These are phyloP conservation scores for Pseudomugil gertrudae DNA, from an alignment of 2,797 vertebrate genomes.

Conservation along the genomic window DNA sequence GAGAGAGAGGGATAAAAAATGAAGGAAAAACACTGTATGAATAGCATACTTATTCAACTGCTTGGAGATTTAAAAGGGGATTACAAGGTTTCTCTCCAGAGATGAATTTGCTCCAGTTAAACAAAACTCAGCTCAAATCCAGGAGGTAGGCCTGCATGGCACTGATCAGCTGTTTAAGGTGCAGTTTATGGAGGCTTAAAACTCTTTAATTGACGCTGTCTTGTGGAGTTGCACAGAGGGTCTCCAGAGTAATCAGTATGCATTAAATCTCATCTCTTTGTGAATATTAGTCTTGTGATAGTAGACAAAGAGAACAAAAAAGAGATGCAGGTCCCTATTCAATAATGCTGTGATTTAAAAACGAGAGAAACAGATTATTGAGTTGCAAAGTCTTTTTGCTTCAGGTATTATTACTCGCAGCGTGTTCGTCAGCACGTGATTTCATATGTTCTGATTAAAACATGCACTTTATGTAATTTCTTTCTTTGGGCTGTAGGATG, in stretches of 20 bases:
- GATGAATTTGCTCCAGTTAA: slow-evolving; percentile 78
- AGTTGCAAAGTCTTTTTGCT: slow-evolving; percentile 30
- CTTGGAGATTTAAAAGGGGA: slow-evolving; percentile 69
- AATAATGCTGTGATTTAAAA: slow-evolving; percentile 66
- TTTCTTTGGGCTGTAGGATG: slow-evolving; percentile 49
- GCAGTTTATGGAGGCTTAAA: slow-evolving; percentile 81
- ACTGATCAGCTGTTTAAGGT: slow-evolving; percentile 78
- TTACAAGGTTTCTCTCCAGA: slow-evolving; percentile 75
- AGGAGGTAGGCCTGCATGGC: slow-evolving; percentile 45
- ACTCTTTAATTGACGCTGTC: slow-evolving; percentile 79
- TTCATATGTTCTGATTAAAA: slow-evolving; percentile 71
- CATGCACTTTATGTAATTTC: slow-evolving; percentile 50
- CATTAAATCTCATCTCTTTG: slow-evolving; percentile 84
- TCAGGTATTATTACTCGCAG: slow-evolving; percentile 55
- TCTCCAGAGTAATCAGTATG: slow-evolving; percentile 87
- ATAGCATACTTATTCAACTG: slow-evolving; percentile 70
- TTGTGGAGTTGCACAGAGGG: slow-evolving; percentile 71
- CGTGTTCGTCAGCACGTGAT: slow-evolving; percentile 55
- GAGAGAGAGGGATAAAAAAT: neutral
- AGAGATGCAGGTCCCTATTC: slow-evolving; percentile 60
- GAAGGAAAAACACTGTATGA: slow-evolving; percentile 52
- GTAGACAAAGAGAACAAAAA: slow-evolving; percentile 64
- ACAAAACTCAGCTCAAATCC: slow-evolving; percentile 71
- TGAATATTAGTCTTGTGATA: slow-evolving; percentile 77
- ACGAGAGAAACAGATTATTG: slow-evolving; percentile 49